Percentiles rank a stretch among this genome's conserved stretches.
phyloP scores from a whole-genome alignment of 2,797 vertebrate species.

The Chiropotes sagulatus region DNA sequence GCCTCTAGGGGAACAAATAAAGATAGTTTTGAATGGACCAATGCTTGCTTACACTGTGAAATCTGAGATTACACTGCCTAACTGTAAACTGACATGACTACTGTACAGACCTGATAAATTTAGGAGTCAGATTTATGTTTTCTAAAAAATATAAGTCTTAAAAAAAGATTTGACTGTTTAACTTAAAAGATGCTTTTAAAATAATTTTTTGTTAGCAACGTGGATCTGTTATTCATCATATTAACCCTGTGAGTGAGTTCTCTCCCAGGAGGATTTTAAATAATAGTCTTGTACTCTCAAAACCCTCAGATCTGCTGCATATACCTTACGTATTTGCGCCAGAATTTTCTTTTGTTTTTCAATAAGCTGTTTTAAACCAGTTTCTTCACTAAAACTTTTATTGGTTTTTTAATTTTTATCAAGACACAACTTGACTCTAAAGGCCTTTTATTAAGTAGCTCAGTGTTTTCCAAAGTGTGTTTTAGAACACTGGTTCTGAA shows the following conservation, averaged over 20 bases:
- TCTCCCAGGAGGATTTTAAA: background rate
- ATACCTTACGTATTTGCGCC: constrained; percentile 22
- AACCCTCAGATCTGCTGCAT: background rate
- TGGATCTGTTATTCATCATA: background rate
- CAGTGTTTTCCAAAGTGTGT: constrained; percentile 29
- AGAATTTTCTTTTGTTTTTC: constrained; percentile 17
- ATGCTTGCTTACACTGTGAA: constrained; percentile 66
- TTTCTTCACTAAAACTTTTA: constrained; percentile 51
- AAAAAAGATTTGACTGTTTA: constrained; percentile 44
- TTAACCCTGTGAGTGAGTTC: background rate
- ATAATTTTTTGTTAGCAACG: background rate
- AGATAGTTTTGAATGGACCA: constrained; percentile 59
- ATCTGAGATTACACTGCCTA: constrained; percentile 63
- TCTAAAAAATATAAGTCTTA: constrained; percentile 53
- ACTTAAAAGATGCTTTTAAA: constrained; percentile 43
- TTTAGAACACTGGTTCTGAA: constrained; percentile 12
- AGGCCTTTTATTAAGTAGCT: background rate
- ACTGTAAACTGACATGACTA: constrained; percentile 48
- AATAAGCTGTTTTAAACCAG: constrained; percentile 8
- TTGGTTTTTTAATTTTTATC: background rate
- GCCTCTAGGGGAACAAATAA: background rate
- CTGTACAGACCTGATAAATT: constrained; percentile 47
- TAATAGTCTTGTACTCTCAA: constrained; percentile 5
- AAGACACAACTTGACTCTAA: background rate
- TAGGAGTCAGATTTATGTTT: constrained; percentile 1